A percentile compares a stretch with the other conserved stretches of the same genome.
Evolutionary conservation across 2,113 vertebrate genomes (phyloP).

Genomic region (Lepisosteus oculatus): DNA sequence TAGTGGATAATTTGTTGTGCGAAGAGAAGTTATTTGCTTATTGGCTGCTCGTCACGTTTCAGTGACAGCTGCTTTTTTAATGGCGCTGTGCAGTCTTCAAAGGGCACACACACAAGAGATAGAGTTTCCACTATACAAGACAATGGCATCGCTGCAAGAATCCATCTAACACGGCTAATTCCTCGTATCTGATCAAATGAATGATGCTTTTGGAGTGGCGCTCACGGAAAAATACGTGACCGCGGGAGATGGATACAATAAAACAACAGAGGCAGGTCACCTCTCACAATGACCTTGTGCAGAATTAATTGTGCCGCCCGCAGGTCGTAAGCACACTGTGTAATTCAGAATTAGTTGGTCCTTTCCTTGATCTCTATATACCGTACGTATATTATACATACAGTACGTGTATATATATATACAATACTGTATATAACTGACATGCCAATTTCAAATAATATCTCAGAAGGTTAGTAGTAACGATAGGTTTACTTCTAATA

Average conservation of each 20-base stretch:
- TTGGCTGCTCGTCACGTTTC: background rate
- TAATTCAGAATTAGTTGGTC: constrained; percentile 24
- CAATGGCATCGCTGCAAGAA: constrained; percentile 19
- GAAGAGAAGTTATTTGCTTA: background rate
- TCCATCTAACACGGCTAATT: constrained; percentile 8
- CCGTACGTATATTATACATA: constrained; percentile 27
- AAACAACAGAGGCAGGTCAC: constrained; percentile 12
- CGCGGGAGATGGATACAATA: constrained; percentile 20
- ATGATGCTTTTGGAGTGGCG: constrained; percentile 9
- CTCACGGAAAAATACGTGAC: constrained; percentile 22
- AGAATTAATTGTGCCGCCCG: constrained; percentile 17
- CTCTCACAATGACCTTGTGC: constrained; percentile 27
- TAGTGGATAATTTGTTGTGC: background rate
- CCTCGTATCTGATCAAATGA: background rate
- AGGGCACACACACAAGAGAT: constrained; percentile 9
- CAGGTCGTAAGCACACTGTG: constrained; percentile 5
- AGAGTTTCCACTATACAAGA: constrained; percentile 9
- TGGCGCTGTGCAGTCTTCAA: constrained; percentile 8
- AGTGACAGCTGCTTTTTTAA: constrained; percentile 25
- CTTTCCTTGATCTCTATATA: constrained; percentile 18
- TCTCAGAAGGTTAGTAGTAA: no score
- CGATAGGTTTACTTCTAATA: constrained; percentile 19
- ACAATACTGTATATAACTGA: background rate
- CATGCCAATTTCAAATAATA: no score
- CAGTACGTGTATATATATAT: constrained; percentile 20